These are phyloP conservation scores for Drosophila mauritiana DNA, from an alignment of 1,140 invertebrate genomes.

Conservation along the genomic window DNA sequence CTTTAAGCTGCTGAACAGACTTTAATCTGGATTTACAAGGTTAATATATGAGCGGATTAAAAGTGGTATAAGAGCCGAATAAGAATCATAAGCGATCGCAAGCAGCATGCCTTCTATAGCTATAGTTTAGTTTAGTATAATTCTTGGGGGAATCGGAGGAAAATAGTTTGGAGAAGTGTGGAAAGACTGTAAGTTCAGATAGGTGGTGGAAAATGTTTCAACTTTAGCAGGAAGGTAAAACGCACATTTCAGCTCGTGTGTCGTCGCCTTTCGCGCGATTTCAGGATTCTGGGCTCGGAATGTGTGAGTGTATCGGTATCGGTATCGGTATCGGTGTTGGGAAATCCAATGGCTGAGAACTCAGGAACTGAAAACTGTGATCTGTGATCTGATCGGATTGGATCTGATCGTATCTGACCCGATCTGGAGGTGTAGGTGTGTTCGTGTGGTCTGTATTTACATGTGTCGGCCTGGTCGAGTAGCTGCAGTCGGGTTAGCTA, in stretches of 20 bases:
- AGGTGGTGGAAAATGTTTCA: slow-evolving; percentile 21
- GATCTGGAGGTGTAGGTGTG: slow-evolving; percentile 8
- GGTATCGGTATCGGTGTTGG: slow-evolving; percentile 17
- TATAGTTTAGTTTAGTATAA: slow-evolving; percentile 7
- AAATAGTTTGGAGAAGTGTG: slow-evolving; percentile 17
- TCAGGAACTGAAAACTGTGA: slow-evolving; percentile 41
- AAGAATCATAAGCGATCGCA: slow-evolving; percentile 51
- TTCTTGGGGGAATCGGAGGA: slow-evolving; percentile 25
- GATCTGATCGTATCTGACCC: too few relatives aligned
- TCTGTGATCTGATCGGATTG: neutral
- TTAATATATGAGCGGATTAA: slow-evolving; percentile 3
- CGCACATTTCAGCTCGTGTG: slow-evolving; percentile 61
- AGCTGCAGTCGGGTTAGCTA: slow-evolving; percentile 55
- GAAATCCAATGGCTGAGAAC: slow-evolving; percentile 54
- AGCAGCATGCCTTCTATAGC: slow-evolving; percentile 63
- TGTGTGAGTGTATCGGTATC: slow-evolving; percentile 26
- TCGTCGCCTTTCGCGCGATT: slow-evolving; percentile 12
- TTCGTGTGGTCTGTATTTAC: slow-evolving; percentile 47
- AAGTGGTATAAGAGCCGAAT: slow-evolving; percentile 6
- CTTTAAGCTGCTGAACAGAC: neutral
- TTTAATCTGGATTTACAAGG: slow-evolving; percentile 10
- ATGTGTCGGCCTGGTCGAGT: slow-evolving; percentile 32
- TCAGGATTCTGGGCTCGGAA: slow-evolving; percentile 31
- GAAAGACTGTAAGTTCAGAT: slow-evolving; percentile 18
- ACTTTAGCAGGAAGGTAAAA: slow-evolving; percentile 47